Base-by-base conservation (phyloP, 1,140 invertebrate genomes). In the Hylyphantes graminicola region DNA sequence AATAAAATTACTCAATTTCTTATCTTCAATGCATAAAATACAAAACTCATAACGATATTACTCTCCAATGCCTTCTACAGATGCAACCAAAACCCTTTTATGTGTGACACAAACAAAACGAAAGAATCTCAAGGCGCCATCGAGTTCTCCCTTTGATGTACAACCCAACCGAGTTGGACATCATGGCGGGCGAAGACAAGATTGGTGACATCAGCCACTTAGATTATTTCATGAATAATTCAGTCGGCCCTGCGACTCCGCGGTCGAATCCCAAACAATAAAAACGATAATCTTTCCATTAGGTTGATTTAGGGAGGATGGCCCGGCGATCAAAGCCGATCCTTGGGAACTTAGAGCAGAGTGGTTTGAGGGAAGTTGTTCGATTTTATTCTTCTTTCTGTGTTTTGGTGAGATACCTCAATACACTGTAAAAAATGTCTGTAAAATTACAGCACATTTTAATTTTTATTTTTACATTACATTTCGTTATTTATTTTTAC, bases 231-330 rank as follows among this genome's bases (percentile, higher is more conserved):
- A 83, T 83, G 80, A 83, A 83, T 83, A 75, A 83, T 83, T 83
- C 80, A 83, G 35, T 13, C 13, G 12, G 7, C 9, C 53, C 15
- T 15, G 21, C 35, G 70, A 75, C 51, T 73, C 76, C 70, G 70
- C 80, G 70, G 70, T 83, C 72, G 50, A 50, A 15, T 51, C 19
- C 70, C 80, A 83, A 83, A 83, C 80, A 83, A 83, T 83, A 83
- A 83, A 83, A 83, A 83, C 80, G 80, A 83, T 83, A 83, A 83
- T 83, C 80, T 83, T 74, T 83, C 80, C 80, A 83, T 83, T 83
- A 83, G 68, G 72, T 55, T 83, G 80, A 83, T 83, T 83, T 83
- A 74, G 80, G 59, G 57, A 73, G 21, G 35, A 35, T 35, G 80
- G 17, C 61, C 70, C 35, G 61, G 19, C 48, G 21, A 8, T 35